Evolutionary conservation across 2,888 invertebrate genomes (phyloP).

Genomic region (Ypsolopha sequella): DNA sequence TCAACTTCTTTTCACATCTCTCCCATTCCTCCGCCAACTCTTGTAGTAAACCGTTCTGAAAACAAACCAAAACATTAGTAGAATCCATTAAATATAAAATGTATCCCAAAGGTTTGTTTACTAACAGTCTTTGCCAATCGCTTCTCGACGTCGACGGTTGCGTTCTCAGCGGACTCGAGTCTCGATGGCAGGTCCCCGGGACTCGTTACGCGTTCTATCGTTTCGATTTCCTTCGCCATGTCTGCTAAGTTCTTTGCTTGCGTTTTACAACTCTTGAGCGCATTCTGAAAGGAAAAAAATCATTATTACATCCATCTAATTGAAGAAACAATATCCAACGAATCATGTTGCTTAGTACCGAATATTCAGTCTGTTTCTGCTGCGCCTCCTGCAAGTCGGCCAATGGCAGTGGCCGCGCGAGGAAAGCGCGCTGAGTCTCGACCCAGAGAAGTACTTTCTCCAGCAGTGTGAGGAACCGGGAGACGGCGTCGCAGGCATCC

Average conservation of each 20-base stretch:
- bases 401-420: constrained; percentile 82
- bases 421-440: constrained; percentile 83
- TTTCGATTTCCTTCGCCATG: constrained; percentile 91
- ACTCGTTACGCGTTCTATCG: constrained; percentile 85
- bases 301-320: background rate
- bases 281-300: constrained; percentile 69
- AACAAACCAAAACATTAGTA: constrained; percentile 16
- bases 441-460: constrained; percentile 88
- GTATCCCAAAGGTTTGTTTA: constrained; percentile 12
- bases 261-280: constrained; percentile 90
- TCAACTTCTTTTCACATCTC: constrained; percentile 93
- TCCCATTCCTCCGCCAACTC: constrained; percentile 97
- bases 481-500: constrained; percentile 90
- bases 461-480: constrained; percentile 85
- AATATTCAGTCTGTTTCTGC: constrained; percentile 89
- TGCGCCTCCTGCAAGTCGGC: constrained; percentile 85
- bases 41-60: constrained; percentile 87
- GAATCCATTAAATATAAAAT: background rate
- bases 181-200: constrained; percentile 88
- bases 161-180: constrained; percentile 88
- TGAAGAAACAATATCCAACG: background rate
- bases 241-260: constrained; percentile 90
- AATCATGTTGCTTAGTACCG: constrained; percentile 64
- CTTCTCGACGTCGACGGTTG: constrained; percentile 87
- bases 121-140: constrained; percentile 87